A percentile compares a stretch with the other conserved stretches of the same genome.
phyloP scores from a whole-genome alignment of 2,797 vertebrate genomes.

The Huso huso region DNA sequence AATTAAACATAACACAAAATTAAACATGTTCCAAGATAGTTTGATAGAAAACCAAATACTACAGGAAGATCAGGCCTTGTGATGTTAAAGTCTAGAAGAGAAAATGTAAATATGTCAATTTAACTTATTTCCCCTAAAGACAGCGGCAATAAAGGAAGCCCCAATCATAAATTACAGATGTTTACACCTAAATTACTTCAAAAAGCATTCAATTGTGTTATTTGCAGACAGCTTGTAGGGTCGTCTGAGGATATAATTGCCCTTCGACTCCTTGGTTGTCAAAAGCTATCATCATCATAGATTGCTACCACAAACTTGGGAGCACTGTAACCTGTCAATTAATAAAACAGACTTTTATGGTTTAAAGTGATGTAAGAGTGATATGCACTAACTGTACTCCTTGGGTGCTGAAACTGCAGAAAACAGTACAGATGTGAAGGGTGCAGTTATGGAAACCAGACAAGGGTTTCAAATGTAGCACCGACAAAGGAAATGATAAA shows the following conservation, averaged over 20 bases:
- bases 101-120: too few species aligned
- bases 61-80: background rate
- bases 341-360: conserved; percentile 29
- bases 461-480: conserved; percentile 43
- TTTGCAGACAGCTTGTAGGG: background rate
- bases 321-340: conserved; percentile 8
- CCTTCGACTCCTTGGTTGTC: background rate
- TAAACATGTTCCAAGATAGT: too few species aligned
- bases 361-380: conserved; percentile 14
- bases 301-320: background rate
- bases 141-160: too few species aligned
- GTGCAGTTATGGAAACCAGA: conserved; percentile 37
- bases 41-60: background rate
- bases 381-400: conserved; percentile 11
- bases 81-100: too few species aligned
- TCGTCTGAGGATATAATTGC: background rate
- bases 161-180: background rate
- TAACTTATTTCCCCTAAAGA: too few species aligned
- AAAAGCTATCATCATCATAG: background rate
- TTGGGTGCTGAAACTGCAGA: conserved; percentile 40
- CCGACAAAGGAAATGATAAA: conserved; percentile 67
- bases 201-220: background rate
- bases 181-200: background rate
- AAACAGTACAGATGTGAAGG: conserved; percentile 34
- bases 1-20: too few species aligned